These are phyloP conservation scores for Phylloscopus trochiloides DNA, from an alignment of 2,113 vertebrate species.

Conservation along the genomic window DNA sequence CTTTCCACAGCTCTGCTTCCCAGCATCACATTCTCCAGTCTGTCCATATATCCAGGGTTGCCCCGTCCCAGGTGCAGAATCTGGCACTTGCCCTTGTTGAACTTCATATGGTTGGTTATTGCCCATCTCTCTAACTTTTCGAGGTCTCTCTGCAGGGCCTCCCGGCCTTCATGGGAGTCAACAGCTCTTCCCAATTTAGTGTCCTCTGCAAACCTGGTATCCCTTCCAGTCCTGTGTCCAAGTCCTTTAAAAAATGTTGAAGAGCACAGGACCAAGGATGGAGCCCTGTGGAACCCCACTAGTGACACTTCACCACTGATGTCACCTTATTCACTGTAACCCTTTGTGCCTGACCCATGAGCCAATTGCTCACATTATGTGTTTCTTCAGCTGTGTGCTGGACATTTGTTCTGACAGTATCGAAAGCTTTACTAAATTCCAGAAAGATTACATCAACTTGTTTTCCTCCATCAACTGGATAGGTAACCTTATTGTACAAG, in stretches of 20 bases:
- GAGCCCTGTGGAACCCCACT: neutral
- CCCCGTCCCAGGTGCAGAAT: neutral
- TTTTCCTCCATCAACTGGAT: neutral
- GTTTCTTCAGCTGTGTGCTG: neutral
- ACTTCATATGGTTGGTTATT: neutral
- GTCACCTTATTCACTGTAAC: neutral
- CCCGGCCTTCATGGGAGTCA: fast-evolving
- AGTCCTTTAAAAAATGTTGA: neutral
- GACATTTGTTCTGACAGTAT: neutral
- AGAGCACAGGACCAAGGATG: neutral
- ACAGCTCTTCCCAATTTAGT: neutral
- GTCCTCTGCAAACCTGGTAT: neutral
- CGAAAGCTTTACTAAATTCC: fast-evolving
- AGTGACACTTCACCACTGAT: neutral
- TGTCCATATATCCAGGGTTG: neutral
- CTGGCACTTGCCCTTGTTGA: fast-evolving
- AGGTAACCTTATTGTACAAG: neutral
- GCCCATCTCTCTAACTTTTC: fast-evolving
- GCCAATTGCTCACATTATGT: neutral
- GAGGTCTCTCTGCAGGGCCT: neutral
- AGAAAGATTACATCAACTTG: neutral
- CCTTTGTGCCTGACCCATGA: neutral
- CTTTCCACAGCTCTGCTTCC: neutral
- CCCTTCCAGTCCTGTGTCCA: neutral
- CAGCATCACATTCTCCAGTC: neutral